These are phyloP conservation scores for Adelphocoris suturalis DNA, from an alignment of 2,888 invertebrate species.

Conservation along the genomic window DNA sequence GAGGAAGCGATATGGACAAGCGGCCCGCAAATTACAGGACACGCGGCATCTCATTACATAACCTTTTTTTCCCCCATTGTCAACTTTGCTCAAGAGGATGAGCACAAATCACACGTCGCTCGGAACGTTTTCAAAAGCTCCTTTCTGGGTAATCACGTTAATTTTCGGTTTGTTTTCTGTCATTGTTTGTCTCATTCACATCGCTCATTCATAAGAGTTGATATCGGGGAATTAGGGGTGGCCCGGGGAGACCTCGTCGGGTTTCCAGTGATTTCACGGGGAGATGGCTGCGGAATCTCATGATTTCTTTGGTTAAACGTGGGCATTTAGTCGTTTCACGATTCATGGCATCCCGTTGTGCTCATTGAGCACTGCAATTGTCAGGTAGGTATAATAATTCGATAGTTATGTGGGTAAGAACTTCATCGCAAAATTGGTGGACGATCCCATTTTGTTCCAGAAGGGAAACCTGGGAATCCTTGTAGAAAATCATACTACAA, in stretches of 20 bases:
- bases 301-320: not conserved
- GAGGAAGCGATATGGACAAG: constrained; percentile 27
- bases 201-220: not conserved
- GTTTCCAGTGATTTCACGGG: not conserved
- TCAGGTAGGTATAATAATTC: no score
- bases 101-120: constrained; percentile 27
- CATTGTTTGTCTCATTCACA: constrained; percentile 23
- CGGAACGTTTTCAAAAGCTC: not conserved
- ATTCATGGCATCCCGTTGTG: no score
- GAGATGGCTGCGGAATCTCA: no score
- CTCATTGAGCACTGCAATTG: no score
- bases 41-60: not conserved
- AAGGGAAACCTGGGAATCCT: no score
- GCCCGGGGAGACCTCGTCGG: no score
- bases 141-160: constrained; percentile 4
- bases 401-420: no score
- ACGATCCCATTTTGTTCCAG: no score
- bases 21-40: constrained; percentile 30
- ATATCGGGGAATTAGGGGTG: constrained; percentile 23
- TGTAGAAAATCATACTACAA: no score
- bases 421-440: no score
- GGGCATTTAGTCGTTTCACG: constrained; percentile 17
- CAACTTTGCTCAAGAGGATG: constrained; percentile 12
- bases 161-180: constrained; percentile 32
- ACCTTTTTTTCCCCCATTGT: constrained; percentile 15